Evolutionary conservation across 2,113 vertebrate genomes (phyloP), one percentile per base, ranked within the genome.

Genomic region (Hyperopisus bebe): DNA sequence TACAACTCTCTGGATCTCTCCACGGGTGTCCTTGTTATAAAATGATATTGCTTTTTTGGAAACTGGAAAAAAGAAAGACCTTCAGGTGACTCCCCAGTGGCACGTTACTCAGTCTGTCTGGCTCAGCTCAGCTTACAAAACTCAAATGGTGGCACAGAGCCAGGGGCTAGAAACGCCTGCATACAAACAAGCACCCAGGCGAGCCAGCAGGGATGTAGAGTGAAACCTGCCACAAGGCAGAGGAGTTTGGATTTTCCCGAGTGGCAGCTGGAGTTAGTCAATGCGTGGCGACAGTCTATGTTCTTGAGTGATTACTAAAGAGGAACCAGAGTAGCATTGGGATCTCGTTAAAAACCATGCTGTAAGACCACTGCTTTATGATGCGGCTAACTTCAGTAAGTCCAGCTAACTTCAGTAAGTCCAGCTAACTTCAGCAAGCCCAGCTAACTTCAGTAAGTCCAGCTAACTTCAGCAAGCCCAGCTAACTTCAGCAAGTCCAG

Each of bases 11-110:
- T 99, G 98, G 90, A 96, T 92, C 50, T 98, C 97, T 7, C 98
- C 98, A 24, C 96, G 94, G 77, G 94, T 94, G 91, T 98, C 97
- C 92, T 97, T 99, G 94, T 98, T 99, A 94, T 99, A 99, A 96
- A 99, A 99, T 5, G 98, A 98, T 88, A 99, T 88, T 0, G 97
- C 97, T 95, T 98, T 97, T 92, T 91, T 96, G 88, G 97, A 95
- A 91, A 97, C 98, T 99, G 94, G 74, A 89, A 21, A 89, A 50
- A 86, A 21, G 66, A 53, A 89, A 11, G 85, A 19, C 58, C 21
- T 11, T 89, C 21, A 90, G 47, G 17, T 24, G 15, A 47, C 17
- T 44, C 50, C 89, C 86, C 74, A 74, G 83, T 50, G 2, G 19
- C 70, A 39, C 51, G 35, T 86, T 82, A 83, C 19, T 24, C 50